Evolutionary conservation across 2,797 vertebrate genomes (phyloP).

Genomic region (Bufotes viridis): DNA sequence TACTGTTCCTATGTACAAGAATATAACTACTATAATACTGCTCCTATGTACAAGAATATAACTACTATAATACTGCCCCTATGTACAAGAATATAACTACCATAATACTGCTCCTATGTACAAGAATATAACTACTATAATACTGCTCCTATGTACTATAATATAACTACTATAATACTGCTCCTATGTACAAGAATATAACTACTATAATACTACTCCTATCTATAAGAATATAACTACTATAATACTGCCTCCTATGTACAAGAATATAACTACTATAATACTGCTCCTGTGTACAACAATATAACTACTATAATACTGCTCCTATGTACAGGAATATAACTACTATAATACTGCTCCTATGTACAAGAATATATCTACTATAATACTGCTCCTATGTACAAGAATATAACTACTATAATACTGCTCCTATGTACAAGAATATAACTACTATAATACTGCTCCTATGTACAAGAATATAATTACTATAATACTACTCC

Average conservation of each 20-base stretch:
- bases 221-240: neutral
- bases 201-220: neutral
- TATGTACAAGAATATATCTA: slow-evolving; percentile 2
- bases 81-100: neutral
- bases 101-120: no score
- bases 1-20: neutral
- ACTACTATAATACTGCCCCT: neutral
- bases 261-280: slow-evolving; percentile 8
- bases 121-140: no score
- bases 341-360: slow-evolving; percentile 6
- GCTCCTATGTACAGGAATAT: neutral
- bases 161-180: no score
- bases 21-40: slow-evolving; percentile 1
- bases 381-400: slow-evolving; percentile 2
- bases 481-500: no score
- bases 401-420: slow-evolving; percentile 1
- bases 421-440: no score
- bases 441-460: no score
- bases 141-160: no score
- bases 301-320: slow-evolving; percentile 4
- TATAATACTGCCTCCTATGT: neutral
- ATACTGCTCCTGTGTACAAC: neutral
- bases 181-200: neutral
- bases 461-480: no score
- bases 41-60: neutral